Percentiles rank a stretch among this genome's conserved stretches.
These are phyloP conservation scores for Cephus nigrinus DNA, from an alignment of 2,888 invertebrate species.

Conservation along the genomic window DNA sequence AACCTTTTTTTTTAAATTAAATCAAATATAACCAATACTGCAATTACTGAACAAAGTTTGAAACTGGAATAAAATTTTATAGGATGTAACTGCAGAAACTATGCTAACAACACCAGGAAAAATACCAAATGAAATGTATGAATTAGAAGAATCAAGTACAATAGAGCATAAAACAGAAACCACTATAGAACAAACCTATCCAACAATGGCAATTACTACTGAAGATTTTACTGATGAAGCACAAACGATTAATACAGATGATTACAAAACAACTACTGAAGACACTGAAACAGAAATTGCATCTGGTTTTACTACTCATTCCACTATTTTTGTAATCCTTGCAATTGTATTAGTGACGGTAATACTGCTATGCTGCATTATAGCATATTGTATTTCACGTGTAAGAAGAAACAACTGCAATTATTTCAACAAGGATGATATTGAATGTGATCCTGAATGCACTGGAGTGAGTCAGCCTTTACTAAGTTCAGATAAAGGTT, in stretches of 20 bases:
- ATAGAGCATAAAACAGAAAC: background rate
- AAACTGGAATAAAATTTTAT: background rate
- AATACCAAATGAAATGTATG: constrained; percentile 47
- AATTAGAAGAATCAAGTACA: constrained; percentile 38
- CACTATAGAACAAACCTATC: background rate
- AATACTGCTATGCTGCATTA: constrained; percentile 46
- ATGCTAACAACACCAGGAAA: constrained; percentile 48
- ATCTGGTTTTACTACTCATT: constrained; percentile 28
- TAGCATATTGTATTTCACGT: constrained; percentile 45
- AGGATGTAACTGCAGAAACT: constrained; percentile 46
- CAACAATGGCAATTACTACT: background rate
- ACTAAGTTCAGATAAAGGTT: constrained; percentile 39
- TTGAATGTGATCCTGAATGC: constrained; percentile 48
- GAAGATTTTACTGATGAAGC: background rate
- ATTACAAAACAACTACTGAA: background rate
- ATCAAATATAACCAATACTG: background rate
- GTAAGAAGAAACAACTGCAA: constrained; percentile 34
- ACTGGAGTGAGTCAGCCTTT: constrained; percentile 44
- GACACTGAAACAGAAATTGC: background rate
- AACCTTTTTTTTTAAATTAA: constrained; percentile 6
- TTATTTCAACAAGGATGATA: constrained; percentile 30
- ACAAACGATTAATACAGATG: background rate
- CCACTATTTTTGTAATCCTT: constrained; percentile 40
- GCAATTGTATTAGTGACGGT: constrained; percentile 37
- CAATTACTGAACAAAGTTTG: background rate